Conservation (phyloP, 2,888 invertebrate species). For the Sclerodermus sp. region DNA sequence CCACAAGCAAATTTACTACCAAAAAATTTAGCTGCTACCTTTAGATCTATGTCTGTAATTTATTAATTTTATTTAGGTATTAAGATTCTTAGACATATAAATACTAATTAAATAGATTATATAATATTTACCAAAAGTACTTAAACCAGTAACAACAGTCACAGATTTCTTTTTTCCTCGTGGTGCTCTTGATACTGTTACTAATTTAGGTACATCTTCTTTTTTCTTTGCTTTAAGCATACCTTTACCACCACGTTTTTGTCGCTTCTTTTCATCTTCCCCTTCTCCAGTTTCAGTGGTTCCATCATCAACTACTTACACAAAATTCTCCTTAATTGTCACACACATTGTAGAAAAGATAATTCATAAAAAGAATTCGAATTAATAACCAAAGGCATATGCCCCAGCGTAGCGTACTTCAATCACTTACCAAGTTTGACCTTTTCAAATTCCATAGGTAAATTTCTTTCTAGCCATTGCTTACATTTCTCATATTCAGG, state of each 20-base stretch:
- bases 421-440: constrained; percentile 69
- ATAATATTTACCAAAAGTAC: constrained; percentile 78
- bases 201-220: constrained; percentile 83
- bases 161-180: constrained; percentile 99
- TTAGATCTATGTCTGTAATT: constrained; percentile 88
- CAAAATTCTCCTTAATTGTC: constrained; percentile 12
- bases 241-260: constrained; percentile 96
- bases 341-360: background rate
- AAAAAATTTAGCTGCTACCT: constrained; percentile 97
- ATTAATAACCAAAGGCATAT: background rate
- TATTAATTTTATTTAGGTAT: constrained; percentile 2
- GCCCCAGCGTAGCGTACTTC: background rate
- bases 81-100: background rate
- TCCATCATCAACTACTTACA: constrained; percentile 52
- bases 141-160: constrained; percentile 94
- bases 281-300: constrained; percentile 72
- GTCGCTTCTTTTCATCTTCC: constrained; percentile 92
- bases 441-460: constrained; percentile 92
- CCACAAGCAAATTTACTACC: constrained; percentile 98
- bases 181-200: constrained; percentile 85
- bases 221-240: constrained; percentile 94
- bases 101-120: background rate
- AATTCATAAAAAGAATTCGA: background rate
- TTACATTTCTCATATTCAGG: constrained; percentile 97
- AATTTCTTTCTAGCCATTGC: constrained; percentile 91